Evolutionary conservation across 2,113 vertebrate genomes (phyloP).

Genomic region (Misgurnus anguillicaudatus): DNA sequence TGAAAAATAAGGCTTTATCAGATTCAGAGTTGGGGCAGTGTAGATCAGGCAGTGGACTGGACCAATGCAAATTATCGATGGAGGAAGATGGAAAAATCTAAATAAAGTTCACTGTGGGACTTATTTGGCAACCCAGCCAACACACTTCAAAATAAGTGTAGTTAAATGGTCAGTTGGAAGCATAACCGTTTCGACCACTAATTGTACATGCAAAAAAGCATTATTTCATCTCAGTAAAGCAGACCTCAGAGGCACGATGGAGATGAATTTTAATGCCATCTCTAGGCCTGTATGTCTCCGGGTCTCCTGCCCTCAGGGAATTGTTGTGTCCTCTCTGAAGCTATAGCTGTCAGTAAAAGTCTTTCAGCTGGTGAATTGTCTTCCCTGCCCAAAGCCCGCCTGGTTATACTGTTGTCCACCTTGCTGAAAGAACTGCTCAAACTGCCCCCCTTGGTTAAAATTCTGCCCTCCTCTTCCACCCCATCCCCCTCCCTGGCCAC

Average conservation of each 20-base stretch:
- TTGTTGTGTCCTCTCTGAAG: slow-evolving; percentile 67
- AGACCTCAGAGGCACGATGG: slow-evolving; percentile 19
- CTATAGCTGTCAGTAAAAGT: slow-evolving; percentile 61
- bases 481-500: slow-evolving; percentile 85
- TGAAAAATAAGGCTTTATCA: slow-evolving; percentile 76
- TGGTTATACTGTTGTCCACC: slow-evolving; percentile 97
- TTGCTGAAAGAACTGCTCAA: slow-evolving; percentile 98
- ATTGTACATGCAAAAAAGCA: slow-evolving; percentile 10
- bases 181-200: slow-evolving; percentile 7
- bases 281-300: slow-evolving; percentile 30
- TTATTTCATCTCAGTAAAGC: slow-evolving; percentile 18
- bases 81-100: slow-evolving; percentile 9
- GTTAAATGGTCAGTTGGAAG: slow-evolving; percentile 24
- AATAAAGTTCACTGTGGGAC: slow-evolving; percentile 15
- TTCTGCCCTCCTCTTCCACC: slow-evolving; percentile 86
- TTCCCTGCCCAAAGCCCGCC: slow-evolving; percentile 91
- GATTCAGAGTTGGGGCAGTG: slow-evolving; percentile 67
- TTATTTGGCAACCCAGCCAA: not conserved
- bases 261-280: slow-evolving; percentile 4
- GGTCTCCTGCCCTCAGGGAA: not conserved
- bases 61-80: slow-evolving; percentile 21
- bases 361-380: slow-evolving; percentile 92
- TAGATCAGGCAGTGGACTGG: slow-evolving; percentile 76
- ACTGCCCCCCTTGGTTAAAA: slow-evolving; percentile 93
- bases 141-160: slow-evolving; percentile 31